Base-by-base conservation (phyloP, 37 sponge, comb jelly and placozoan genomes). In the Petrosia ficiformis region DNA sequence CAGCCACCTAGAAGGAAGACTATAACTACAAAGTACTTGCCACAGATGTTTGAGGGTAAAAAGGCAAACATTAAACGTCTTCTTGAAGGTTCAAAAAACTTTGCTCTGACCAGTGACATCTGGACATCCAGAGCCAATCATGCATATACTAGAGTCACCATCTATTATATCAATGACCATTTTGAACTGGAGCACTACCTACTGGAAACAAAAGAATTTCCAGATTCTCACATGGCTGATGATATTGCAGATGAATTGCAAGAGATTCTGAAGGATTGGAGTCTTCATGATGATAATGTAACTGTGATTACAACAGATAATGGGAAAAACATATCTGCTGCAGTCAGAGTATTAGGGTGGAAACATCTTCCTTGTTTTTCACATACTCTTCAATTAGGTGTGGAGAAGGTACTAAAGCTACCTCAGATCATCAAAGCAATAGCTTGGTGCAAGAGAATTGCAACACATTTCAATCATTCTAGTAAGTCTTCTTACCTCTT, bases 61-160 rank as follows among this genome's bases (percentile, higher is more conserved):
- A 73, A 10, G 4, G 29, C 59, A 29, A 70, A 57, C 28, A 31
- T 80, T 10, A 44, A 80, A 42, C 29, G 73, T 1, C n/a, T 1
- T n/a, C 16, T 73, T 34, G 11, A 59, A 32, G 44, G 25, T 39
- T 42, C n/a, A 57, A 42, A 24, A 6, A 24, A 24, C 42, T 80
- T 70, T 57, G 60, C 72, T 28, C 16, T 80, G 1, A 80, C 72
- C 24, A 76, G 73, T 21, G 81, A 80, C 36, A 30, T 77, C 14
- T 80, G 81, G 81, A 80, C 81, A 28, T 75, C 59, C 28, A 32
- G 61, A 1, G 44, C 72, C 5, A 80, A 70, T 21, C 63, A 80
- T 39, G 72, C 81, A 28, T 80, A 80, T 63, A 80, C 42, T 28
- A 44, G 42, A n/a, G 28, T 80, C 58, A 80, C 81, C 1, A 21